Conservation (phyloP, 2,797 vertebrate genomes). For the Alca torda region DNA sequence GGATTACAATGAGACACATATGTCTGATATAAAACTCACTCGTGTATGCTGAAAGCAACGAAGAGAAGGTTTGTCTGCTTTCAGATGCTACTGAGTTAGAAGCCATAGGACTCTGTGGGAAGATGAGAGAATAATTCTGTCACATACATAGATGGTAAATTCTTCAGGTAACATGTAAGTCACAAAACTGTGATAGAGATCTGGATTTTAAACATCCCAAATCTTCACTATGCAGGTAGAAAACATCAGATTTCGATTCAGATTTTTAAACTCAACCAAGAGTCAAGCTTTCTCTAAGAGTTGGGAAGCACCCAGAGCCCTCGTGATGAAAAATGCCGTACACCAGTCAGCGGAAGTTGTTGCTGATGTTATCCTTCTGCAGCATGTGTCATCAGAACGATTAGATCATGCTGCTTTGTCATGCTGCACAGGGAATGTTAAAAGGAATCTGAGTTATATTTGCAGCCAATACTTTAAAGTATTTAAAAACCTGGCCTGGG, state of each 20-base stretch:
- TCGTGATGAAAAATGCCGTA: not conserved
- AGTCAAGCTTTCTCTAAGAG: not conserved
- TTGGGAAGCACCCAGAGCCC: not conserved
- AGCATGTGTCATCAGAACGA: not conserved
- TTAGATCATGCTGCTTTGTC: not conserved
- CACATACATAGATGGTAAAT: not conserved
- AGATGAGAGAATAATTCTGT: not conserved
- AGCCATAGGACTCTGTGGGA: not conserved
- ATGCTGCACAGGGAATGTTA: not conserved
- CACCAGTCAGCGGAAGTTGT: not conserved
- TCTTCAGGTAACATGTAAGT: not conserved
- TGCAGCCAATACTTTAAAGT: not conserved
- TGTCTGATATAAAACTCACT: not conserved
- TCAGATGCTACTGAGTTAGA: not conserved
- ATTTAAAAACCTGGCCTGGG: not conserved
- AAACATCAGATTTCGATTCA: not conserved
- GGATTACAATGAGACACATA: not conserved
- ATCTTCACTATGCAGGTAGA: not conserved
- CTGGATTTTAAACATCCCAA: not conserved
- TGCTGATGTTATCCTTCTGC: not conserved
- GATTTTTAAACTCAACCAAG: not conserved
- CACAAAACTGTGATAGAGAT: not conserved
- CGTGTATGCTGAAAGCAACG: not conserved
- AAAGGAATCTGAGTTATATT: not conserved
- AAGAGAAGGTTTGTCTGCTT: not conserved